A percentile compares a stretch with the other conserved stretches of the same genome.
phyloP scores from a whole-genome alignment of 2,797 vertebrate genomes.

The Phylloscopus collybita region DNA sequence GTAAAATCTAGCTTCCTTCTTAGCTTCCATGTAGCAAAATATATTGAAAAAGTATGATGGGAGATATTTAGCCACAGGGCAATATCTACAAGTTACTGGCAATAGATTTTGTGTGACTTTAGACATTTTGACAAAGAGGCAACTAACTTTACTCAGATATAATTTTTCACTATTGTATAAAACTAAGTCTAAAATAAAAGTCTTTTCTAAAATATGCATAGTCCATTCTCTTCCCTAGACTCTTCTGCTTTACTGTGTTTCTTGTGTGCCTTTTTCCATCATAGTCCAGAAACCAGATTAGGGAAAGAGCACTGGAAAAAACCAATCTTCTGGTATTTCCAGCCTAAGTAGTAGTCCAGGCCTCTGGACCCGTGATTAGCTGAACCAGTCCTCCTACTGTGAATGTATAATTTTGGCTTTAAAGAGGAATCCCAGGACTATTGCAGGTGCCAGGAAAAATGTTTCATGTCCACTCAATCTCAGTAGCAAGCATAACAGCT shows the following conservation, averaged over 20 bases:
- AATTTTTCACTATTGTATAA: not conserved
- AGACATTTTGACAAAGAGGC: not conserved
- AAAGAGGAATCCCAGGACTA: not conserved
- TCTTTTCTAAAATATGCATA: not conserved
- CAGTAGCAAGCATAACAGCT: not conserved
- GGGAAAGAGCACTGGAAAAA: constrained; percentile 17
- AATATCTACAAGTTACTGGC: not conserved
- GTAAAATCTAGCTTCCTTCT: not conserved
- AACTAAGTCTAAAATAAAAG: not conserved
- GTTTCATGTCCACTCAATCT: not conserved
- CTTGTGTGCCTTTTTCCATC: not conserved
- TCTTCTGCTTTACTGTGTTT: not conserved
- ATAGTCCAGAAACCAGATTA: not conserved
- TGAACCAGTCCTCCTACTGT: not conserved
- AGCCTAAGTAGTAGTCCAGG: not conserved
- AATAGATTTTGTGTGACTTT: not conserved
- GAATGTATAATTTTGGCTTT: not conserved
- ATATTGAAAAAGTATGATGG: not conserved
- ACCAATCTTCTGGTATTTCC: not conserved
- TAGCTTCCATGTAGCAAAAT: not conserved
- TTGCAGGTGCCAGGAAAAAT: not conserved
- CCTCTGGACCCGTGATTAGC: not conserved
- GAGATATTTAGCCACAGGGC: not conserved
- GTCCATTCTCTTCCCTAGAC: not conserved
- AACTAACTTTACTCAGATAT: not conserved